Base-by-base conservation (phyloP, 1,140 invertebrate species). In the Piezodorus guildinii region DNA sequence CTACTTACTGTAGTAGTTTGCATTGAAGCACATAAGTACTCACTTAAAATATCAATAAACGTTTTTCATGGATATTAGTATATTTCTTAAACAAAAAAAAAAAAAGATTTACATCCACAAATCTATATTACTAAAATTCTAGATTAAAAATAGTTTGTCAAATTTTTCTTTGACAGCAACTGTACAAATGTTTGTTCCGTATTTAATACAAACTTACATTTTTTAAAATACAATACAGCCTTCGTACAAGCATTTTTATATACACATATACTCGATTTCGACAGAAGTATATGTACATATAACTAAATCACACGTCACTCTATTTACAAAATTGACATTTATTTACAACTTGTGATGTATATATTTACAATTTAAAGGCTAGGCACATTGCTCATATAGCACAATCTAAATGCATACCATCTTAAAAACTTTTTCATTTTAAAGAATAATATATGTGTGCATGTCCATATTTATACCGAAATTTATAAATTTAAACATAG, bases 91-190 rank as follows among this genome's bases (percentile, higher is more conserved):
- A 56, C 19, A 17, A 46, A 63, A 52, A 23, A 44, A 49, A 62
- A 62, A 62, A 62, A n/a, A 46, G 6, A 54, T 63, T 52, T 63
- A 63, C 49, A 63, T 52, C 62, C 58, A 63, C 62, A 52, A 63
- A 23, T 21, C 62, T 63, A 63, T 17, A 23, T 44, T 63, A 63
- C 62, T 63, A 54, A 44, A 63, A 34, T 30, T 39, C 62, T 63
- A 63, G 14, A 54, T 63, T 63, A 63, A 63, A 63, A 63, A 63
- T 63, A 63, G 17, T 63, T 54, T 63, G 51, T 54, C 39, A 63
- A 54, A 30, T 63, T 63, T 44, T 63, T 62, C 6, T 63, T 39
- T 39, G 62, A 62, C 27, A 52, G 23, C 46, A 10, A 54, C 44
- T 62, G 39, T 62, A 62, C 60, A 62, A 62, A 62, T 46, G 43